These are phyloP conservation scores for Eulemur rubriventer DNA, from an alignment of 2,797 vertebrate species.

Conservation along the genomic window DNA sequence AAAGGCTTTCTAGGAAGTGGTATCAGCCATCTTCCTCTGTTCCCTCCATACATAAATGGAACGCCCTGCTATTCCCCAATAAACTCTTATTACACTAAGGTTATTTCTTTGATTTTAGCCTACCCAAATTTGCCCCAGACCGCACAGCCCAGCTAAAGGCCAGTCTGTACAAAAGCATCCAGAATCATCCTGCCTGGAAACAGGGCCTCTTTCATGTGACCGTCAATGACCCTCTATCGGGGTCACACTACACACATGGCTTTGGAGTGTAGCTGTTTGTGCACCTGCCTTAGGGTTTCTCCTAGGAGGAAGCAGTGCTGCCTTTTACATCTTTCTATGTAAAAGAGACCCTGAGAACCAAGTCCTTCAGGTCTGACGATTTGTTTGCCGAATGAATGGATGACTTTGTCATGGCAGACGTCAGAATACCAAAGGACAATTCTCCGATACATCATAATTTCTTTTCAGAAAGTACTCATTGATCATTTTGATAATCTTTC, in stretches of 20 bases:
- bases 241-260: rapidly evolving
- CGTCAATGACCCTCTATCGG: not conserved
- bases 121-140: not conserved
- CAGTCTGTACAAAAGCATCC: not conserved
- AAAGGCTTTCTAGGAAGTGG: not conserved
- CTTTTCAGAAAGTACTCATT: constrained; percentile 26
- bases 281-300: not conserved
- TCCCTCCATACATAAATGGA: not conserved
- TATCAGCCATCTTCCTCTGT: not conserved
- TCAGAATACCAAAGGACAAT: constrained; percentile 28
- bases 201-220: not conserved
- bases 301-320: not conserved
- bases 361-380: not conserved
- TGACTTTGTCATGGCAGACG: not conserved
- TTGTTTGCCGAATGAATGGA: constrained; percentile 26
- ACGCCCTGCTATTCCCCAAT: not conserved
- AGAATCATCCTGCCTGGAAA: not conserved
- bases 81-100: not conserved
- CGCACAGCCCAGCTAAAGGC: not conserved
- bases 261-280: not conserved
- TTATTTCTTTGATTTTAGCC: not conserved
- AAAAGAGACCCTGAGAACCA: not conserved
- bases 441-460: constrained; percentile 1
- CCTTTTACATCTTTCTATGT: not conserved
- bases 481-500: constrained; percentile 28